Evolutionary conservation across 2,888 invertebrate species (phyloP).

Genomic region (Phalangium opilio): DNA sequence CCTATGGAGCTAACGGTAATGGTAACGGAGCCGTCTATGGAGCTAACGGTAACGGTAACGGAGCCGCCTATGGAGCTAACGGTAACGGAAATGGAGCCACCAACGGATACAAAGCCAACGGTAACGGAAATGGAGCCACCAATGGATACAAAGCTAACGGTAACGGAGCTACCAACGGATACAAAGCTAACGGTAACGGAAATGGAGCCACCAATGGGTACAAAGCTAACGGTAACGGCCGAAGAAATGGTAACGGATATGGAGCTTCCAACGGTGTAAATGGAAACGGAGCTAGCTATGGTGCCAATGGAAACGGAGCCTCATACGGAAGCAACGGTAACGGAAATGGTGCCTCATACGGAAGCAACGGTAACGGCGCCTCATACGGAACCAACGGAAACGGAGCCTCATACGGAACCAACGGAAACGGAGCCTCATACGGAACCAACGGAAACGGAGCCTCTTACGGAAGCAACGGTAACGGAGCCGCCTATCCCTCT

Average conservation of each 20-base stretch:
- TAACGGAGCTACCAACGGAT: not conserved
- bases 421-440: not conserved
- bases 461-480: not conserved
- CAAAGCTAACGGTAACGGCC: not conserved
- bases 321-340: not conserved
- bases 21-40: not conserved
- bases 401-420: not conserved
- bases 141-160: not conserved
- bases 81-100: not conserved
- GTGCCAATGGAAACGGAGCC: not conserved
- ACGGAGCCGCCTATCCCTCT: not conserved
- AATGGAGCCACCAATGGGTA: not conserved
- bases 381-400: not conserved
- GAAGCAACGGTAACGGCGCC: not conserved
- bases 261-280: not conserved
- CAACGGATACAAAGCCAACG: not conserved
- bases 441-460: not conserved
- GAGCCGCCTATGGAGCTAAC: not conserved
- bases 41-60: not conserved
- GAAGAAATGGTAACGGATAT: not conserved
- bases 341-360: not conserved
- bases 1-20: not conserved
- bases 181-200: not conserved
- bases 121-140: not conserved
- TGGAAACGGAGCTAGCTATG: not conserved